A percentile compares a stretch with the other conserved stretches of the same genome.
phyloP scores from a whole-genome alignment of 2,797 vertebrate species.

The Schizopygopsis pylzovi region DNA sequence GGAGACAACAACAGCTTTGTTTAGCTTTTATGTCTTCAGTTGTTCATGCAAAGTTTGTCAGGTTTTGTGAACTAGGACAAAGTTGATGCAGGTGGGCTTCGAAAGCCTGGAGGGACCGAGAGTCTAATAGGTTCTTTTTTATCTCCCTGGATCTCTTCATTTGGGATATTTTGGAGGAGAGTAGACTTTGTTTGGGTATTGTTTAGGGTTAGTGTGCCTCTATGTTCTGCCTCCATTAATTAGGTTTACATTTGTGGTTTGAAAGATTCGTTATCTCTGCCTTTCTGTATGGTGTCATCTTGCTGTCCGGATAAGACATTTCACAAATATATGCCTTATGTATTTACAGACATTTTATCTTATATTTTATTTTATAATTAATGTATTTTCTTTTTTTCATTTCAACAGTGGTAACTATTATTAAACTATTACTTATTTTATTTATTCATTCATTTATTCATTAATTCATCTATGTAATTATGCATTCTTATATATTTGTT shows the following conservation, averaged over 20 bases:
- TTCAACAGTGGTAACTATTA: neutral
- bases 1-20: slow-evolving; percentile 32
- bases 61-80: slow-evolving; percentile 50
- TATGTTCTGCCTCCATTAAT: neutral
- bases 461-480: too few species aligned
- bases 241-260: neutral
- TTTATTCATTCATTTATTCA: neutral
- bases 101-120: slow-evolving; percentile 11
- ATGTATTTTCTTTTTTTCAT: too few species aligned
- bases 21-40: slow-evolving; percentile 6
- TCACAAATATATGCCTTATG: neutral
- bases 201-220: neutral
- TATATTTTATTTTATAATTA: neutral
- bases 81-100: slow-evolving; percentile 45
- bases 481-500: neutral
- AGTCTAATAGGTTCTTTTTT: slow-evolving; percentile 11
- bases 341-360: neutral
- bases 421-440: too few species aligned
- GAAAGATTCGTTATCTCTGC: neutral
- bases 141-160: neutral
- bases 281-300: neutral
- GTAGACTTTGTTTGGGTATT: slow-evolving; percentile 14
- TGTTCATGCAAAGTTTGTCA: slow-evolving; percentile 43
- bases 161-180: slow-evolving; percentile 1
- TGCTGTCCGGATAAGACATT: neutral